These are phyloP conservation scores for Argopecten irradians DNA, from an alignment of 1,140 invertebrate species.

Conservation along the genomic window DNA sequence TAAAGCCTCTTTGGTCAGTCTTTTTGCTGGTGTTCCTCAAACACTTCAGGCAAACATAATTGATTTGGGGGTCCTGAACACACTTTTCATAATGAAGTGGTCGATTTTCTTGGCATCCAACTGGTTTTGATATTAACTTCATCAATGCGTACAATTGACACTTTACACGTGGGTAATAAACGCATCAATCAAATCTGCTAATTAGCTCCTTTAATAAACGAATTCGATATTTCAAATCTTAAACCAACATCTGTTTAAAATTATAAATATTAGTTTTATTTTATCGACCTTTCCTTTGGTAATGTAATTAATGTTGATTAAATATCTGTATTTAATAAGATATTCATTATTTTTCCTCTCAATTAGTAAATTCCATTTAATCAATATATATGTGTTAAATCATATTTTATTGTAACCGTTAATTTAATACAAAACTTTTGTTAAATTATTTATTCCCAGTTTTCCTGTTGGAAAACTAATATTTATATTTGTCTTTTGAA, in stretches of 20 bases:
- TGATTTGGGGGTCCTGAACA: not conserved
- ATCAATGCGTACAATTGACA: not conserved
- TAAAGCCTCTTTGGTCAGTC: slow-evolving; percentile 15
- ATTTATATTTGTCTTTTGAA: not conserved
- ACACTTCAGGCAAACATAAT: not conserved
- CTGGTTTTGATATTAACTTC: not conserved
- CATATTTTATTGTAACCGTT: not conserved
- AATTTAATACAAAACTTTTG: not conserved
- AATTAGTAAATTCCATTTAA: not conserved
- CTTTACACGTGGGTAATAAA: not conserved
- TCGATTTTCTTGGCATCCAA: not conserved
- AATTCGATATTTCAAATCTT: not conserved
- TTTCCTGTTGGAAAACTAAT: not conserved
- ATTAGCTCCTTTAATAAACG: slow-evolving; percentile 11
- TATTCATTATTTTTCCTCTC: not conserved
- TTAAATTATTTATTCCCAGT: not conserved
- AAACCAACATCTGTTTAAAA: not conserved
- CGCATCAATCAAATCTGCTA: not conserved
- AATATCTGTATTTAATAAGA: not conserved
- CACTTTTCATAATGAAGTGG: slow-evolving; percentile 2
- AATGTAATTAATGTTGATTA: not conserved
- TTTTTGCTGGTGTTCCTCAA: not conserved
- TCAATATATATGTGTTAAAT: not conserved
- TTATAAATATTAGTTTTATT: slow-evolving; percentile 3
- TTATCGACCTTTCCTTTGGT: not conserved